phyloP scores from a whole-genome alignment of 2,888 invertebrate genomes.

The Drosophila prostipennis region DNA sequence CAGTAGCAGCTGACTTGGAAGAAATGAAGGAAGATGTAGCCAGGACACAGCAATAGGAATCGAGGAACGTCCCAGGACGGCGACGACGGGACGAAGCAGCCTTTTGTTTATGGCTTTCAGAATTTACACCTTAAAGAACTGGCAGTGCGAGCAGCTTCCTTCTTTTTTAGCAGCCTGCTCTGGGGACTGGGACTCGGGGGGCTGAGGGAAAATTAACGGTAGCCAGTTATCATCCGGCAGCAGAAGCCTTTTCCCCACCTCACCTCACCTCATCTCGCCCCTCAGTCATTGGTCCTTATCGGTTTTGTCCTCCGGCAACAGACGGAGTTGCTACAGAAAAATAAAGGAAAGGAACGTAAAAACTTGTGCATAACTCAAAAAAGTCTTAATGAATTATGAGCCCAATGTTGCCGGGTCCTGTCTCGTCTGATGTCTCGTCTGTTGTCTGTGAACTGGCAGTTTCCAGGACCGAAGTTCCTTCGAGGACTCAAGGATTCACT shows the following conservation, averaged over 20 bases:
- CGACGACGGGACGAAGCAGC: constrained; percentile 19
- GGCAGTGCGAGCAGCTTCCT: constrained; percentile 35
- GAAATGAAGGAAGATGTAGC: constrained; percentile 10
- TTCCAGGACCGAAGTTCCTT: constrained; percentile 25
- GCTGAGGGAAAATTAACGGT: constrained; percentile 44
- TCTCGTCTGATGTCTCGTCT: constrained; percentile 40
- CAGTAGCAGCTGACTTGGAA: constrained; percentile 30
- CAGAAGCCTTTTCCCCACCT: constrained; percentile 23
- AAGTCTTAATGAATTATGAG: constrained; percentile 75
- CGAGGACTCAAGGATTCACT: constrained; percentile 28
- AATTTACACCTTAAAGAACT: constrained; percentile 82
- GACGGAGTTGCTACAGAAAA: constrained; percentile 51
- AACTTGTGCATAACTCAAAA: constrained; percentile 74
- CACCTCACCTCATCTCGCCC: background rate
- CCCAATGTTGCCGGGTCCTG: constrained; percentile 34
- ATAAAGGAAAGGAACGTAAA: constrained; percentile 32
- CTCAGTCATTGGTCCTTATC: constrained; percentile 52
- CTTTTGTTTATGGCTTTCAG: constrained; percentile 80
- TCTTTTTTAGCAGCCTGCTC: constrained; percentile 7
- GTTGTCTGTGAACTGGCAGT: constrained; percentile 30
- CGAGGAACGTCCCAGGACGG: constrained; percentile 34
- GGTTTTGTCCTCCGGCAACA: constrained; percentile 67
- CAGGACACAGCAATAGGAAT: constrained; percentile 6
- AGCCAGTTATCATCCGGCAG: constrained; percentile 59
- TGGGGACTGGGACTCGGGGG: background rate